Evolutionary conservation across 1,140 invertebrate genomes (phyloP), one percentile per base, ranked within the genome.

Genomic region (Drosophila ohnishii): DNA sequence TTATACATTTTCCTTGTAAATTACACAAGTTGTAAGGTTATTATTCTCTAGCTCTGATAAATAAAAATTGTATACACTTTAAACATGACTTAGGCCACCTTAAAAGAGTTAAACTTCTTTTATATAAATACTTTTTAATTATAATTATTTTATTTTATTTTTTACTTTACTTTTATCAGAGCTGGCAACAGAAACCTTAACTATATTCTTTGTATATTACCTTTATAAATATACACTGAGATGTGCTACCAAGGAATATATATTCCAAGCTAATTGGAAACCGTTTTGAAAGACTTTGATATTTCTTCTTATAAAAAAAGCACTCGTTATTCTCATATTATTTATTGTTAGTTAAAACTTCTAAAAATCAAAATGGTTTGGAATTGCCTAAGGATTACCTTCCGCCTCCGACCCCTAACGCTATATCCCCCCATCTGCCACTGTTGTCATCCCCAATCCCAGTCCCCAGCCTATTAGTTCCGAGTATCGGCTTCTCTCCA

Each of bases 401-500:
- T 22, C 19, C 32, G 30, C 35, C 35, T 35, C 22, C 62, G 2
- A n/a, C 6, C 58, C 76, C 13, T 61, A 53, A 77, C 0, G 75
- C 58, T 85, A 57, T 76, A 22, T 22, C 59, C 51, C 51, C 65
- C 59, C 51, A 63, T 35, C 66, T 58, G 53, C 75, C 80, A 75
- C 78, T 81, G 81, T 80, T 85, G 77, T 76, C 74, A 59, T 6
- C 35, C 67, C 44, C 63, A 42, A 40, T 45, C 47, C 37, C 37
- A 28, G 25, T 53, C 56, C 5, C 44, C 48, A 34, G n/a, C 22
- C 53, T n/a, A 51, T 57, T 45, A 74, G 72, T 75, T 57, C 60
- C 66, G 75, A 82, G 63, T 72, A 61, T 66, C 72, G 71, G 82
- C 84, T 63, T 82, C 64, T 63, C 60, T 74, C 78, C 81, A 42